Conservation (phyloP, 37 sponge, comb jelly and placozoan species). For the Axinella damicornis region DNA sequence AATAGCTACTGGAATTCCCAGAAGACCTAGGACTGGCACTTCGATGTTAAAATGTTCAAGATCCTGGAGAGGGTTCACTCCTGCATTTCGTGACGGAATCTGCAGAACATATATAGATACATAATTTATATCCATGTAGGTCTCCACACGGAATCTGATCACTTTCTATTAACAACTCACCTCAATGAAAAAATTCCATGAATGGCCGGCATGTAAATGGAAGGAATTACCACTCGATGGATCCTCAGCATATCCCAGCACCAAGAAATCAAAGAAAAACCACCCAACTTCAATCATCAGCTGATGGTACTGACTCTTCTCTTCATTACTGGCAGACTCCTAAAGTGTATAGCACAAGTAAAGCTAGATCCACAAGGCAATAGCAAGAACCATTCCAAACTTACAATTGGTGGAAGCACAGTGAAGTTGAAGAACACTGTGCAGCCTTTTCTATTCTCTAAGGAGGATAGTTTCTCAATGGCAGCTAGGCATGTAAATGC, state of each 20-base stretch:
- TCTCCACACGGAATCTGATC: too few relatives aligned
- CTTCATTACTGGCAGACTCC: neutral
- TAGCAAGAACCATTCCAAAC: too few relatives aligned
- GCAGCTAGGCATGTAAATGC: conserved; percentile 12
- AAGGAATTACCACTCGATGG: conserved; percentile 31
- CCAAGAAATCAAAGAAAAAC: conserved; percentile 47
- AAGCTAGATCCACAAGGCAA: too few relatives aligned
- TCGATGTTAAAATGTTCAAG: conserved; percentile 20
- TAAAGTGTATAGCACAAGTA: too few relatives aligned
- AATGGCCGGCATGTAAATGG: conserved; percentile 14
- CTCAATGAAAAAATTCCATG: conserved; percentile 57
- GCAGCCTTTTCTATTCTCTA: neutral
- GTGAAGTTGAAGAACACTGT: conserved; percentile 56
- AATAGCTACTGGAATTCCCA: conserved; percentile 31
- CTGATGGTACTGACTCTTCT: conserved; percentile 2
- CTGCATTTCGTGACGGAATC: too few relatives aligned
- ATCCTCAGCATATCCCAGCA: conserved; percentile 52
- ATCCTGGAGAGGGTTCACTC: neutral
- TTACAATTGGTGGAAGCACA: conserved; percentile 26
- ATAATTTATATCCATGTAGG: too few relatives aligned
- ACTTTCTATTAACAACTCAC: neutral
- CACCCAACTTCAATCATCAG: conserved; percentile 15
- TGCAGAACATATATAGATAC: too few relatives aligned
- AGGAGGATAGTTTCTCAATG: conserved; percentile 19
- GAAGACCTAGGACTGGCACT: conserved; percentile 38